A percentile compares a stretch with the other conserved stretches of the same genome.
These are phyloP conservation scores for Panthera tigris DNA, from an alignment of 2,113 vertebrate species.

Conservation along the genomic window DNA sequence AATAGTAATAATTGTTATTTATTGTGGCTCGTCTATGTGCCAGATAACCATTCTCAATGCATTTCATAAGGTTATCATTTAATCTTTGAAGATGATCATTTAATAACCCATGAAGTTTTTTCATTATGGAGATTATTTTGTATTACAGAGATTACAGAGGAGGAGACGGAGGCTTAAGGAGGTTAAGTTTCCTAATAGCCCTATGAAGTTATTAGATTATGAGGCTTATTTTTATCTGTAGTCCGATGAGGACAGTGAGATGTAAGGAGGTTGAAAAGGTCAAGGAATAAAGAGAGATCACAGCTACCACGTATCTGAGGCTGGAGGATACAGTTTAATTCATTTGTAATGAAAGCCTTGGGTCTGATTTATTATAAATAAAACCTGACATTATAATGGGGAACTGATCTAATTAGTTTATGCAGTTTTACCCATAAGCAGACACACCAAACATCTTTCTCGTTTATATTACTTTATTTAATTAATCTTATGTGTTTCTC, in stretches of 20 bases:
- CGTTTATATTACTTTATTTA: slow-evolving; percentile 45
- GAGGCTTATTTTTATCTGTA: slow-evolving; percentile 20
- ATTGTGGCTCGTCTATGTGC: neutral
- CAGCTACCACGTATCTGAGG: neutral
- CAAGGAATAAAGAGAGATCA: neutral
- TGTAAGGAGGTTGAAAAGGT: neutral
- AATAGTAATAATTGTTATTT: slow-evolving; percentile 31
- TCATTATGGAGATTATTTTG: slow-evolving; percentile 29
- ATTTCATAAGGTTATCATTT: slow-evolving; percentile 16
- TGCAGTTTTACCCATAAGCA: neutral
- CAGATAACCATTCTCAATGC: slow-evolving; percentile 29
- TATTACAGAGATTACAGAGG: neutral
- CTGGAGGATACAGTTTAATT: neutral
- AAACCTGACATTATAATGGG: neutral
- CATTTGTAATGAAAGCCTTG: neutral
- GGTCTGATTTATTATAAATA: neutral
- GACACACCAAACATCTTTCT: neutral
- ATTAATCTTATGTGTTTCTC: neutral
- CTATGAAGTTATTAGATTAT: slow-evolving; percentile 1
- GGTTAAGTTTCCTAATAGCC: slow-evolving; percentile 12
- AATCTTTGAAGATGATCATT: neutral
- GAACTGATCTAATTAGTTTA: neutral
- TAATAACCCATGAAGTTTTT: slow-evolving; percentile 30
- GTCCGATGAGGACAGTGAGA: neutral
- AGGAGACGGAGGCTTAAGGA: neutral